Evolutionary conservation across 2,888 invertebrate species (phyloP).

Genomic region (Aphodius sticticus): DNA sequence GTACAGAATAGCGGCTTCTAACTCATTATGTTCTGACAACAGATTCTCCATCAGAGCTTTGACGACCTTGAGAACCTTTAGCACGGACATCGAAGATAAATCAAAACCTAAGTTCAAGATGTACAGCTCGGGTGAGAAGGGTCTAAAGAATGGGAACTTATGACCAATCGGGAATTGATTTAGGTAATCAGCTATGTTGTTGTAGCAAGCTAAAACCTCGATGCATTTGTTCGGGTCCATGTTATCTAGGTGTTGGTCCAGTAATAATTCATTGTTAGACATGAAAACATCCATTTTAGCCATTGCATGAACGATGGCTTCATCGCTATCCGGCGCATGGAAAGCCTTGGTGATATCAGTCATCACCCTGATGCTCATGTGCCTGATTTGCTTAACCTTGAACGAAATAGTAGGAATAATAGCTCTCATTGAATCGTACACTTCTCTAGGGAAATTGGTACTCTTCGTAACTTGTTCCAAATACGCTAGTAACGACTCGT

Average conservation of each 20-base stretch:
- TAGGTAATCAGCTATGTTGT: not conserved
- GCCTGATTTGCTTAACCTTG: not conserved
- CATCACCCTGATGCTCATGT: conserved; percentile 5
- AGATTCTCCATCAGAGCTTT: conserved; percentile 11
- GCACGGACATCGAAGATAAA: conserved; percentile 8
- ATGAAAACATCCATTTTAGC: not conserved
- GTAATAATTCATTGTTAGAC: not conserved
- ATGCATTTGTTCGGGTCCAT: conserved; percentile 11
- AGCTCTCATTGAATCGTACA: not conserved
- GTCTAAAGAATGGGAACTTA: conserved; percentile 9
- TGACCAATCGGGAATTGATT: not conserved
- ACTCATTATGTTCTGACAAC: conserved; percentile 16
- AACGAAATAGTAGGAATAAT: conserved; percentile 6
- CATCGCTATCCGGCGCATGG: conserved; percentile 6
- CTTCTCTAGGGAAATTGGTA: not conserved
- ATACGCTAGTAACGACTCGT: conserved; percentile 14
- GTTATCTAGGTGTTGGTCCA: not conserved
- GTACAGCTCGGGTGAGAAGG: conserved; percentile 21
- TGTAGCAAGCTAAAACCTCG: not conserved
- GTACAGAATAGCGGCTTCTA: conserved; percentile 26
- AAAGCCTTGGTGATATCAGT: conserved; percentile 11
- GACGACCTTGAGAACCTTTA: not conserved
- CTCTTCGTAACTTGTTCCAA: not conserved
- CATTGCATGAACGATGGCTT: not conserved
- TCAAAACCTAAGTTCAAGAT: conserved; percentile 18